Percentiles rank a stretch among this genome's conserved stretches.
These are phyloP conservation scores for Serinus canaria DNA, from an alignment of 2,113 vertebrate genomes.

Conservation along the genomic window DNA sequence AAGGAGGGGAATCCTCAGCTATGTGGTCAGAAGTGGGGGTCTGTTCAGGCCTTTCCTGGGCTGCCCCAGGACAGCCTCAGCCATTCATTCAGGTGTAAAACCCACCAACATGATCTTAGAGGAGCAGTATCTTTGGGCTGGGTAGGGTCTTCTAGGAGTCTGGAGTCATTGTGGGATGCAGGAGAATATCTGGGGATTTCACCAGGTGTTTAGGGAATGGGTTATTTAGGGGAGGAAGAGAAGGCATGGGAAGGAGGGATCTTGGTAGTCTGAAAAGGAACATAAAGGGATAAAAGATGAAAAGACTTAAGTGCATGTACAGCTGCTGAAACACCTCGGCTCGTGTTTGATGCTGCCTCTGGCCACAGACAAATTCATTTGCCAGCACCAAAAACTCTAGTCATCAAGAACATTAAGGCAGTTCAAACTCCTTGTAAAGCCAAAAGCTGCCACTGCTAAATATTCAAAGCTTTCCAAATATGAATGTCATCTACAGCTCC, in stretches of 20 bases:
- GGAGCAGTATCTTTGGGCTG: not conserved
- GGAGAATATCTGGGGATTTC: not conserved
- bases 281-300: not conserved
- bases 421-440: not conserved
- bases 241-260: not conserved
- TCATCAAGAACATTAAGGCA: not conserved
- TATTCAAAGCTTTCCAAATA: not conserved
- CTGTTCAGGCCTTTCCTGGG: not conserved
- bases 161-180: not conserved
- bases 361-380: not conserved
- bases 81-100: not conserved
- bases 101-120: not conserved
- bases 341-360: rapidly evolving
- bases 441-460: not conserved
- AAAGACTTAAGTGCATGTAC: not conserved
- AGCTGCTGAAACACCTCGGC: not conserved
- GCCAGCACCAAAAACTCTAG: not conserved
- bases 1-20: not conserved
- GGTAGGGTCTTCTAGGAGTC: not conserved
- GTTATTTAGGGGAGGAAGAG: not conserved
- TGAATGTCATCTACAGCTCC: not conserved
- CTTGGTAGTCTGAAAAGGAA: not conserved
- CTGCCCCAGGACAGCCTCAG: not conserved
- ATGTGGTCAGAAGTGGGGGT: not conserved
- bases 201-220: not conserved